Evolutionary conservation across 2,113 vertebrate genomes (phyloP).

Genomic region (Tursiops truncatus): DNA sequence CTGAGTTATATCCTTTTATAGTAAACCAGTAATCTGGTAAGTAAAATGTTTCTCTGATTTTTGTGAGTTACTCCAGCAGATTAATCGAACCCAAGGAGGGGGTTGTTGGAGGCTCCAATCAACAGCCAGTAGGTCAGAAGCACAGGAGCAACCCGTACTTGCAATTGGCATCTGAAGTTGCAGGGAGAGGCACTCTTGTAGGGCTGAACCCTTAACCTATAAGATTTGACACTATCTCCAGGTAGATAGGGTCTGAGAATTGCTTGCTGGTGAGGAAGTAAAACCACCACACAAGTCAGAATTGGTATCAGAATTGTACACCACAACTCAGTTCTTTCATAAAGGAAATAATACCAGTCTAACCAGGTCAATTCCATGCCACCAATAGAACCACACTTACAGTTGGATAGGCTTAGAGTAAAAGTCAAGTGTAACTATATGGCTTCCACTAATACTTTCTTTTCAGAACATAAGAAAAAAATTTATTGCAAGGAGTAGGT

Average conservation of each 20-base stretch:
- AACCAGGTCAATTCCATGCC: background rate
- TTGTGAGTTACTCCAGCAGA: background rate
- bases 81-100: background rate
- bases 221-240: background rate
- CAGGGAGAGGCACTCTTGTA: background rate
- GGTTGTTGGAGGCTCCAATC: background rate
- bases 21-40: background rate
- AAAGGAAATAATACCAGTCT: background rate
- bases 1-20: background rate
- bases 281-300: background rate
- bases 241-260: background rate
- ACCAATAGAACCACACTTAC: background rate
- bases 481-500: background rate
- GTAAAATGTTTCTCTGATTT: background rate
- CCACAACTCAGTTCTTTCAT: background rate
- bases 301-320: background rate
- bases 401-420: background rate
- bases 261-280: background rate
- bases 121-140: background rate
- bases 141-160: background rate
- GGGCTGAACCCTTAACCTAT: background rate
- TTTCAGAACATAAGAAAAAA: background rate
- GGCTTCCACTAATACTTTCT: background rate
- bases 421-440: background rate
- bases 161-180: background rate